phyloP scores from a whole-genome alignment of 2,888 invertebrate species.

The Melieria omissa region DNA sequence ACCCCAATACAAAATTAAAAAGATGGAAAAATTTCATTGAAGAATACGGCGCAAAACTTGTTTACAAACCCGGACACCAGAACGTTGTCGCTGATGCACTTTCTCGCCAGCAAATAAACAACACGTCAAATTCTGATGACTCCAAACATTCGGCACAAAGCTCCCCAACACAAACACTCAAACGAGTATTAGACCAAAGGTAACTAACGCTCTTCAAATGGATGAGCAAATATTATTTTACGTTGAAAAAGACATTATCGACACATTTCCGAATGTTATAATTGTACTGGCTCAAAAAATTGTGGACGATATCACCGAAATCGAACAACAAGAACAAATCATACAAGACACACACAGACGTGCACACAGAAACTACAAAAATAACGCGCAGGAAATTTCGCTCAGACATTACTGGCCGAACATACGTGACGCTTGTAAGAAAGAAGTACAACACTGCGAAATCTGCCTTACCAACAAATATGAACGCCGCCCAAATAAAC shows the following conservation, averaged over 20 bases:
- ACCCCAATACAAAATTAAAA: conserved; percentile 16
- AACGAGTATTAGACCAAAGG: too few species aligned
- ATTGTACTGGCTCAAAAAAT: too few species aligned
- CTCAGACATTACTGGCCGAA: conserved; percentile 19
- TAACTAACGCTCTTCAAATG: too few species aligned
- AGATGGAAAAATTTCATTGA: conserved; percentile 31
- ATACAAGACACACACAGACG: conserved; percentile 22
- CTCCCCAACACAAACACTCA: conserved; percentile 24
- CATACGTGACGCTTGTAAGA: conserved; percentile 16
- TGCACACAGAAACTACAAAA: conserved; percentile 33
- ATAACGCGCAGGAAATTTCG: conserved; percentile 27
- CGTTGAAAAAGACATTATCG: too few species aligned
- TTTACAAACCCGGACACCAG: conserved; percentile 21
- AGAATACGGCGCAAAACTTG: conserved; percentile 17
- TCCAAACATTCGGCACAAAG: too few species aligned
- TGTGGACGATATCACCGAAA: too few species aligned
- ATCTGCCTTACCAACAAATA: too few species aligned
- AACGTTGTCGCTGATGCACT: conserved; percentile 27
- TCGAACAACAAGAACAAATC: conserved; percentile 24
- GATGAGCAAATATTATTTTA: too few species aligned
- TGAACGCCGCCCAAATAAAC: too few species aligned
- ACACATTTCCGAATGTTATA: too few species aligned
- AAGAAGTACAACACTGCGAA: too few species aligned
- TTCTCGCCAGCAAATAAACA: conserved; percentile 16
- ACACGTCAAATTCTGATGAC: too few species aligned